A percentile compares a stretch with the other conserved stretches of the same genome.
Conservation (phyloP, 2,888 invertebrate species). For the Atrina japonica region DNA sequence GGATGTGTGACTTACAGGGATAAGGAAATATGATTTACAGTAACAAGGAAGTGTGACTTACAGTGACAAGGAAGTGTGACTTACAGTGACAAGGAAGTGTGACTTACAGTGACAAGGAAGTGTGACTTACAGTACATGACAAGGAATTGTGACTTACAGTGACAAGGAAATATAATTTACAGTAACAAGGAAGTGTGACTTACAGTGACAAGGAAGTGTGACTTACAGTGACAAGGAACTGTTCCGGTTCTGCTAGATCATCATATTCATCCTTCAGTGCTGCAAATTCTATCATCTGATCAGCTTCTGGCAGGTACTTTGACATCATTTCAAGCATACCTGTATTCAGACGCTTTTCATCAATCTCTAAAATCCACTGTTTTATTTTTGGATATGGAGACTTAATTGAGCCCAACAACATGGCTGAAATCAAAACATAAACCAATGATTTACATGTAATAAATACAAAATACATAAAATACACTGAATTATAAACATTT, state of each 20-base stretch:
- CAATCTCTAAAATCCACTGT: constrained; percentile 91
- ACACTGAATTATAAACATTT: neutral
- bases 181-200: too few species aligned
- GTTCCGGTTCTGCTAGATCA: constrained; percentile 92
- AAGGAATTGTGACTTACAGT: too few species aligned
- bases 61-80: too few species aligned
- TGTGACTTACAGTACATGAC: too few species aligned
- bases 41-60: too few species aligned
- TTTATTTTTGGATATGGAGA: constrained; percentile 83
- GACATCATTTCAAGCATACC: constrained; percentile 94
- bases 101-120: too few species aligned
- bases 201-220: neutral
- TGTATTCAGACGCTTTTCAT: constrained; percentile 90
- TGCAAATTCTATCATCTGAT: constrained; percentile 92
- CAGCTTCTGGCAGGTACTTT: constrained; percentile 92
- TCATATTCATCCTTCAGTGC: constrained; percentile 89
- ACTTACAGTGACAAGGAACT: constrained; percentile 91
- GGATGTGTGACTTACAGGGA: too few species aligned
- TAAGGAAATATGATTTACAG: too few species aligned
- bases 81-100: too few species aligned
- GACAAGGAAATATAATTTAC: too few species aligned
- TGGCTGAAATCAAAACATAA: constrained; percentile 74
- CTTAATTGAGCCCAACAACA: constrained; percentile 82
- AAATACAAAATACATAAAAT: neutral
- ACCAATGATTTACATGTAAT: neutral